Conservation (phyloP, 2,113 vertebrate species). For the Hypanus sabinus region DNA sequence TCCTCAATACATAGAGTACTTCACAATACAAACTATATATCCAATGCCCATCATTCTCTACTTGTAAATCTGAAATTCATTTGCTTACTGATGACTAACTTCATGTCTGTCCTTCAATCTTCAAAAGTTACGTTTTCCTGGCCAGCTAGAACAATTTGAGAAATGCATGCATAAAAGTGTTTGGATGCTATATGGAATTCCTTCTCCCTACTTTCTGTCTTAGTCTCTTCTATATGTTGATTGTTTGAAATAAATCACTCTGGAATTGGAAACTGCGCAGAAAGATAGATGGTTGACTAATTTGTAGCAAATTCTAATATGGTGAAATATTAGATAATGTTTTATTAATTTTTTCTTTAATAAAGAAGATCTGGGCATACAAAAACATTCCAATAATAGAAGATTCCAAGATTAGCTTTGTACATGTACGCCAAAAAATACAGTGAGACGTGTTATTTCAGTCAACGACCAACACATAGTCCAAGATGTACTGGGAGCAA, state of each 20-base stretch:
- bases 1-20: background rate
- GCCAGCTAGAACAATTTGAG: background rate
- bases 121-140: background rate
- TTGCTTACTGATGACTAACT: background rate
- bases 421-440: too few species aligned
- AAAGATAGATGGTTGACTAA: background rate
- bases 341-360: background rate
- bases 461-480: too few species aligned
- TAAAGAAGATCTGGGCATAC: background rate
- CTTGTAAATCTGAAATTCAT: background rate
- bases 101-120: background rate
- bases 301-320: background rate
- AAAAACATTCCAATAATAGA: background rate
- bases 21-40: background rate
- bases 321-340: background rate
- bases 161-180: background rate
- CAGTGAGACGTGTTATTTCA: too few species aligned
- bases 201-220: background rate
- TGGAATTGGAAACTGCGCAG: background rate
- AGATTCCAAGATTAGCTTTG: too few species aligned
- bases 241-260: background rate
- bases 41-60: background rate
- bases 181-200: background rate
- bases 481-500: too few species aligned
- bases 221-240: background rate